A percentile compares a stretch with the other conserved stretches of the same genome.
Conservation (phyloP, 1,140 invertebrate species). For the Apis mellifera region Amel_HAv3.1 CM009943.2:3860001-3860500, state of each 20-base stretch:
- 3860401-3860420: background rate
- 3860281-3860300: slow-evolving; percentile 8
- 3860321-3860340: slow-evolving; percentile 6
- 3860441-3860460: background rate
- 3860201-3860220: background rate
- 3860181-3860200: background rate
- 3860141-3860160: background rate
- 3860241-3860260: background rate
- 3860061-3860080: slow-evolving; percentile 29
- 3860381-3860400: slow-evolving; percentile 12
- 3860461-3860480: background rate
- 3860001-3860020: background rate
- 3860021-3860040: slow-evolving; percentile 20
- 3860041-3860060: slow-evolving; percentile 10
- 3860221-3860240: background rate
- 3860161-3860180: background rate
- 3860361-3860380: background rate
- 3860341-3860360: slow-evolving; percentile 29
- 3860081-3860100: slow-evolving; percentile 16
- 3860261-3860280: no score
- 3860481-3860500: background rate
- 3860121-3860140: background rate
- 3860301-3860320: slow-evolving; percentile 32
- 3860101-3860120: background rate
- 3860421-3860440: background rate